These are phyloP conservation scores for Neodiprion lecontei DNA, from an alignment of 1,140 invertebrate genomes.

Conservation along the genomic window DNA sequence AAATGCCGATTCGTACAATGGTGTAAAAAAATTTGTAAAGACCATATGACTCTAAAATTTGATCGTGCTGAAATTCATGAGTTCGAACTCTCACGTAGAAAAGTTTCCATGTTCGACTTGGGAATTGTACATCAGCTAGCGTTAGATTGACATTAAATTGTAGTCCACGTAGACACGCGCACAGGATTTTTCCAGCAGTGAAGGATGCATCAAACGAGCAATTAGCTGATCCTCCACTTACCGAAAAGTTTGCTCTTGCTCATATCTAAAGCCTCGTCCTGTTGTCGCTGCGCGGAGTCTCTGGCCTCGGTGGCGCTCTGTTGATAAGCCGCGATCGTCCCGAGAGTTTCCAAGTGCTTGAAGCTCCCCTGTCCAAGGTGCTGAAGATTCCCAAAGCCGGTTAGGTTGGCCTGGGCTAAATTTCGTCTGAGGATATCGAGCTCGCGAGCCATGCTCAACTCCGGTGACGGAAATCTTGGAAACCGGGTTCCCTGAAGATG, in stretches of 20 bases:
- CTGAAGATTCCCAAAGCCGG: conserved; percentile 41
- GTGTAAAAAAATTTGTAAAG: too few relatives aligned
- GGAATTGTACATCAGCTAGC: too few relatives aligned
- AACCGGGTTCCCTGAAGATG: conserved; percentile 24
- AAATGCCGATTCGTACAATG: too few relatives aligned
- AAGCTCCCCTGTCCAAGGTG: conserved; percentile 41
- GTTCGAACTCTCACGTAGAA: too few relatives aligned
- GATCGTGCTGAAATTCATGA: too few relatives aligned
- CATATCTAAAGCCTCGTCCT: conserved; percentile 60
- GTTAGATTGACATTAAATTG: too few relatives aligned
- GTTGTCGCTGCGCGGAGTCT: conserved; percentile 43
- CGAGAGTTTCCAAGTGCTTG: conserved; percentile 41
- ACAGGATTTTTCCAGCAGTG: too few relatives aligned
- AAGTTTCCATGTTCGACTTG: too few relatives aligned
- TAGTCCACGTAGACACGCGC: too few relatives aligned
- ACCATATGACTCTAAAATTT: too few relatives aligned
- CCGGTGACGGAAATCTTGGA: conserved; percentile 42
- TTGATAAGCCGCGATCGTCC: conserved; percentile 36
- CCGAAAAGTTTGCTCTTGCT: conserved; percentile 60
- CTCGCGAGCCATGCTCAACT: conserved; percentile 48
- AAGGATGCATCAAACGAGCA: too few relatives aligned
- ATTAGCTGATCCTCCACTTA: conserved; percentile 28
- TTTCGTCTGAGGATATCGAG: conserved; percentile 50
- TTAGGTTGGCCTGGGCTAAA: conserved; percentile 50
- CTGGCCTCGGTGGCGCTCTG: conserved; percentile 44